These are phyloP conservation scores for Clarias fuscus DNA, from an alignment of 2,797 vertebrate species.

Conservation along the genomic window DNA sequence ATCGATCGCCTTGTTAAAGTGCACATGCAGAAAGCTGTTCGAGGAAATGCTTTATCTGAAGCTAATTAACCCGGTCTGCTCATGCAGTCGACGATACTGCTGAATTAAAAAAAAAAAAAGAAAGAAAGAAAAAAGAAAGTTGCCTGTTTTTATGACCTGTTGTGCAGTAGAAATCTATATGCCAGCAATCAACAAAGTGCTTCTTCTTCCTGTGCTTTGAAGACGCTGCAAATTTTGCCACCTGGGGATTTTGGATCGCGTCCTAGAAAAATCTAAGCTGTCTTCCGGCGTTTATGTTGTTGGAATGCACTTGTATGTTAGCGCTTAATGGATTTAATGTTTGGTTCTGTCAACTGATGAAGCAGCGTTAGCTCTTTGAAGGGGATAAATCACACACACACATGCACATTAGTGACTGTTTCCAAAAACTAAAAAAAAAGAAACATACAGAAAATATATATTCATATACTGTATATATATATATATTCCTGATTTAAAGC, in stretches of 20 bases:
- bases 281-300: constrained; percentile 26
- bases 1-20: constrained; percentile 5
- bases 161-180: constrained; percentile 23
- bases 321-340: constrained; percentile 31
- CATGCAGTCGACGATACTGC: background rate
- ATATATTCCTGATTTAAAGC: background rate
- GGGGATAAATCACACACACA: constrained; percentile 7
- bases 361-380: constrained; percentile 13
- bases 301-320: constrained; percentile 20
- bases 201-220: background rate
- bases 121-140: too few relatives aligned
- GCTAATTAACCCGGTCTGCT: background rate
- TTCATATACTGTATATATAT: background rate
- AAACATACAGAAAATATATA: too few relatives aligned
- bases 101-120: background rate
- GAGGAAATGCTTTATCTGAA: constrained; percentile 4
- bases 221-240: constrained; percentile 1
- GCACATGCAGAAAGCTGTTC: background rate
- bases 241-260: constrained; percentile 27
- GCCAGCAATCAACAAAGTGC: constrained; percentile 16
- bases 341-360: constrained; percentile 30
- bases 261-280: constrained; percentile 26
- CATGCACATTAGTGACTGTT: constrained; percentile 23
- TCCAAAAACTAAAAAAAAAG: background rate
- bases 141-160: background rate